Base-by-base conservation (phyloP, 2,888 invertebrate genomes). In the Drosophila buzzatii region DNA sequence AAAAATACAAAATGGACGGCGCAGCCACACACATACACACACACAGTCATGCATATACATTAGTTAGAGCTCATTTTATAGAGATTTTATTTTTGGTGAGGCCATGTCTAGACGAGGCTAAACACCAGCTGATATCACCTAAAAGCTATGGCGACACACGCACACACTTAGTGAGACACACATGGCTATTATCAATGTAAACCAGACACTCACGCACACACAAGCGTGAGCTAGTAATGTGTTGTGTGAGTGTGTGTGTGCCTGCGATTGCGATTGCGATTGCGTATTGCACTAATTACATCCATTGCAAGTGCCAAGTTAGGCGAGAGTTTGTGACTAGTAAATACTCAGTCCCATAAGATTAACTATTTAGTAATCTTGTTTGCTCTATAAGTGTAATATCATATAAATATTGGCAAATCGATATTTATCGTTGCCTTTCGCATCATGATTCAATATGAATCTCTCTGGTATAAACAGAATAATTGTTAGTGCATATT, bases 101-200 rank as follows among this genome's bases (percentile, higher is more conserved):
- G 70, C 74, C 79, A 74, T 56, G 82, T 81, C 79, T 80, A 74
- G 85, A 70, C 79, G 35, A 35, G 70, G 64, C 65, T 58, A 65
- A 63, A 52, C 67, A 62, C 58, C 67, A 69, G 62, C 65, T 69
- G 73, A 70, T 66, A 73, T 62, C 72, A 56, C 59, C 73, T 35
- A 60, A 72, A 78, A 66, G 60, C 53, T 27, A 45, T 35, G 47
- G 14, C 58, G 42, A 52, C 56, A 69, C 44, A 59, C 55, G 60
- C 62, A 45, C 53, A 18, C 35, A 33, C 61, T 35, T 44, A 20
- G 20, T 18, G 27, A 45, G 42, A 59, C 45, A 59, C 57, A 51
- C 45, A 64, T 63, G 52, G 47, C 39, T 59, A 67, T 68, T 80
- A 80, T 88, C 83, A 88, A 81, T 88, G 85, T 76, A 83, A 83